phyloP scores from a whole-genome alignment of 2,888 invertebrate species.

The Antheraea yamamai region DNA sequence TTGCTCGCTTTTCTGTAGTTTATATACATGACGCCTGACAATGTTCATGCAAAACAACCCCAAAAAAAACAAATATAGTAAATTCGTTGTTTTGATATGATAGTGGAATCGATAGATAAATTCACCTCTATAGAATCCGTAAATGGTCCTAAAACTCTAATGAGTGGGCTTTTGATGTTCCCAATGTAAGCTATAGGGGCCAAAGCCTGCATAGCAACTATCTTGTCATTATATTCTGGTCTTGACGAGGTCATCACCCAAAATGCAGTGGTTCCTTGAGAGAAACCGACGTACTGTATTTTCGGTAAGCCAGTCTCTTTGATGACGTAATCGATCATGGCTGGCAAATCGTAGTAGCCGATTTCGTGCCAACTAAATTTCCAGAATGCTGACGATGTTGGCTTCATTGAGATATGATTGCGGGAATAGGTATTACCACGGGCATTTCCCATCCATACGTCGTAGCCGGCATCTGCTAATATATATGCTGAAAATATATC shows the following conservation, averaged over 20 bases:
- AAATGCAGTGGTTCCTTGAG: slow-evolving; percentile 85
- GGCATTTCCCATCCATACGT: slow-evolving; percentile 93
- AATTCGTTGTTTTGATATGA: background rate
- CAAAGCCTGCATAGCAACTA: slow-evolving; percentile 81
- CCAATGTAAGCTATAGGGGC: slow-evolving; percentile 83
- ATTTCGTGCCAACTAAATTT: slow-evolving; percentile 89
- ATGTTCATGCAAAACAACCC: too few relatives aligned
- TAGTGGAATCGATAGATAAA: slow-evolving; percentile 26
- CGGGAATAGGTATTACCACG: slow-evolving; percentile 90
- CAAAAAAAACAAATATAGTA: too few relatives aligned
- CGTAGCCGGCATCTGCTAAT: slow-evolving; percentile 86
- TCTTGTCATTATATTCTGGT: slow-evolving; percentile 83
- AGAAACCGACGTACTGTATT: slow-evolving; percentile 88
- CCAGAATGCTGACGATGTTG: slow-evolving; percentile 67
- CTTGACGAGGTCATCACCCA: slow-evolving; percentile 82
- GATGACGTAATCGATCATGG: slow-evolving; percentile 86
- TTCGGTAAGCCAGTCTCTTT: slow-evolving; percentile 77
- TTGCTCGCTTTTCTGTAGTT: too few relatives aligned
- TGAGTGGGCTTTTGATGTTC: slow-evolving; percentile 73
- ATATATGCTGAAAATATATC: slow-evolving; percentile 81
- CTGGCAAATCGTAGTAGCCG: slow-evolving; percentile 88
- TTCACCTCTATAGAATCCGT: slow-evolving; percentile 77
- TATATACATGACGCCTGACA: too few relatives aligned
- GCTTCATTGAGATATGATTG: slow-evolving; percentile 76
- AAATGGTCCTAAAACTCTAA: slow-evolving; percentile 70